phyloP scores from a whole-genome alignment of 2,888 invertebrate species.

The Zelleria hepariella region DNA sequence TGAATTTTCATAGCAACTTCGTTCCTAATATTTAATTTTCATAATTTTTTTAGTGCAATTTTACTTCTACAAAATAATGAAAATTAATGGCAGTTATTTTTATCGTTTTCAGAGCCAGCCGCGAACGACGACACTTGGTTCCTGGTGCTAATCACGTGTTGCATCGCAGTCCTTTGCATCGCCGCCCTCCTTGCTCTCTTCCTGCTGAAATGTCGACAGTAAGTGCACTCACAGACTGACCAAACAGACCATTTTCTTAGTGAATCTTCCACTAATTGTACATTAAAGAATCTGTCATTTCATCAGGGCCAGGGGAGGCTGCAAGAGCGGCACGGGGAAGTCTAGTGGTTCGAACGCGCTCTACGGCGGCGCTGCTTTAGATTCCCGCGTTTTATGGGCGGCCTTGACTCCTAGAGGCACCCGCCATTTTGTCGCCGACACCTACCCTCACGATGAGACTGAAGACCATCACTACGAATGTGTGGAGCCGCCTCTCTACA shows the following conservation, averaged over 20 bases:
- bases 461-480: constrained; percentile 81
- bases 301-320: constrained; percentile 56
- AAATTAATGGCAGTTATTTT: no score
- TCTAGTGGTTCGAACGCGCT: constrained; percentile 59
- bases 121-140: constrained; percentile 87
- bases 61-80: no score
- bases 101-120: constrained; percentile 49
- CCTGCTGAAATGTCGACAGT: constrained; percentile 88
- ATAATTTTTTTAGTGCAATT: no score
- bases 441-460: constrained; percentile 73
- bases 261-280: not conserved
- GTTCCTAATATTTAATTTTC: no score
- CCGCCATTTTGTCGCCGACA: constrained; percentile 80
- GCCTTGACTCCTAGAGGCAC: constrained; percentile 87
- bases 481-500: constrained; percentile 73
- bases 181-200: constrained; percentile 84
- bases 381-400: constrained; percentile 84
- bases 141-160: constrained; percentile 82
- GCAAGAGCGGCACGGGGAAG: constrained; percentile 71
- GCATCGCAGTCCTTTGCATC: constrained; percentile 83
- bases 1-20: no score
- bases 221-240: constrained; percentile 41
- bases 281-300: not conserved
- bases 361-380: constrained; percentile 69
- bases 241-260: not conserved